A percentile compares a stretch with the other conserved stretches of the same genome.
Evolutionary conservation across 2,888 invertebrate genomes (phyloP).

Genomic region (Lasioglossum vierecki): DNA sequence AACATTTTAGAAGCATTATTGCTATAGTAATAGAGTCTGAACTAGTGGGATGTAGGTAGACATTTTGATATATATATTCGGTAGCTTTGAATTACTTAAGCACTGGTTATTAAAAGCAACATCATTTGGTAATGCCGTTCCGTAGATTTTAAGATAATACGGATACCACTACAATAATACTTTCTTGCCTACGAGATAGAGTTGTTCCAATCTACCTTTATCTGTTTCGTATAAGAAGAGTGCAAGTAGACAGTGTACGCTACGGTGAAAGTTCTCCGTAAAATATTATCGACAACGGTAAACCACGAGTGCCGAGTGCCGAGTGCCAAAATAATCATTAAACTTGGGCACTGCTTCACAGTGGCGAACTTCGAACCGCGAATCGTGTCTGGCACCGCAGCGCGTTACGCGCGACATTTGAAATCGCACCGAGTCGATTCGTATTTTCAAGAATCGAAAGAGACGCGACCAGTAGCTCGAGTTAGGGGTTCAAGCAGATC

Average conservation of each 20-base stretch:
- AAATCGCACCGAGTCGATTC: not conserved
- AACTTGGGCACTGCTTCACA: not conserved
- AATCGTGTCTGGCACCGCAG: not conserved
- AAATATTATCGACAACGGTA: not conserved
- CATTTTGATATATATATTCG: not conserved
- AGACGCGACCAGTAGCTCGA: not conserved
- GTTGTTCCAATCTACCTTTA: not conserved
- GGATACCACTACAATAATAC: not conserved
- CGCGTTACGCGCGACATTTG: not conserved
- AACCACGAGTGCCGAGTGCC: not conserved
- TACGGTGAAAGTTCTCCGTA: not conserved
- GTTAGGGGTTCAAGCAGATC: not conserved
- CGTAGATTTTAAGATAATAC: not conserved
- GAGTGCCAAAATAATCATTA: not conserved
- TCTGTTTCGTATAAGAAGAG: not conserved
- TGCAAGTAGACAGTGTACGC: not conserved
- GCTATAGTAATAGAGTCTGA: not conserved
- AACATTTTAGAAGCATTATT: not conserved
- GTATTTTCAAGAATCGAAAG: not conserved
- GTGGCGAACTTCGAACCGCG: not conserved
- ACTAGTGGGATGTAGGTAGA: not conserved
- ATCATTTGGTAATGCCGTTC: not conserved
- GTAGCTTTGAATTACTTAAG: not conserved
- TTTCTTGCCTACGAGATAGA: not conserved
- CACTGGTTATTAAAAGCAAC: not conserved